A percentile compares a stretch with the other conserved stretches of the same genome.
phyloP scores from a whole-genome alignment of 2,113 vertebrate species.

The Onychorhynchus coronatus region DNA sequence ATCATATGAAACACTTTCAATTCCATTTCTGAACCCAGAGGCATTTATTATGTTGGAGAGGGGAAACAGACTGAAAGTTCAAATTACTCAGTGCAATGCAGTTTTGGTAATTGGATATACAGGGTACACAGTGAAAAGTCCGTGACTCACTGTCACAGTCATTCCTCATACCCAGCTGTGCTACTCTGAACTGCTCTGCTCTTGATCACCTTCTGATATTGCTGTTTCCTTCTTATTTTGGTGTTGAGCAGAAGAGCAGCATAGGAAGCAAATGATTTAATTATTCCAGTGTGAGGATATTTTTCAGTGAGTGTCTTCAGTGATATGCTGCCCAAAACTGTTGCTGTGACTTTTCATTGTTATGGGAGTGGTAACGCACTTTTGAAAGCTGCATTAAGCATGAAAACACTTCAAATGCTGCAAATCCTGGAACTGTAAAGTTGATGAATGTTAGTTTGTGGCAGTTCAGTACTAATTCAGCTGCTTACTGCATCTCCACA shows the following conservation, averaged over 20 bases:
- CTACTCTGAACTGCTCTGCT: background rate
- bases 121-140: background rate
- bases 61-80: background rate
- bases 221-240: background rate
- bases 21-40: background rate
- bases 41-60: background rate
- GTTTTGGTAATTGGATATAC: conserved; percentile 3
- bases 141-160: background rate
- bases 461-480: background rate
- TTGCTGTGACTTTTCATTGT: background rate
- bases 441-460: background rate
- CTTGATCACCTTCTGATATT: background rate
- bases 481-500: background rate
- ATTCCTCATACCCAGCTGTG: background rate
- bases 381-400: background rate
- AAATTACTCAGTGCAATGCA: background rate
- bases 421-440: background rate
- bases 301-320: background rate
- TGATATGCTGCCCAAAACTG: background rate
- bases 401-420: background rate
- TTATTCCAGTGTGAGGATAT: background rate
- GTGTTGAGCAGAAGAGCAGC: background rate
- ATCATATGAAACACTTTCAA: background rate
- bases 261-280: background rate
- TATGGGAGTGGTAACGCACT: background rate